A percentile compares a stretch with the other conserved stretches of the same genome.
Evolutionary conservation across 2,888 invertebrate species (phyloP).

Genomic region (Zygothrica quintamaculata): DNA sequence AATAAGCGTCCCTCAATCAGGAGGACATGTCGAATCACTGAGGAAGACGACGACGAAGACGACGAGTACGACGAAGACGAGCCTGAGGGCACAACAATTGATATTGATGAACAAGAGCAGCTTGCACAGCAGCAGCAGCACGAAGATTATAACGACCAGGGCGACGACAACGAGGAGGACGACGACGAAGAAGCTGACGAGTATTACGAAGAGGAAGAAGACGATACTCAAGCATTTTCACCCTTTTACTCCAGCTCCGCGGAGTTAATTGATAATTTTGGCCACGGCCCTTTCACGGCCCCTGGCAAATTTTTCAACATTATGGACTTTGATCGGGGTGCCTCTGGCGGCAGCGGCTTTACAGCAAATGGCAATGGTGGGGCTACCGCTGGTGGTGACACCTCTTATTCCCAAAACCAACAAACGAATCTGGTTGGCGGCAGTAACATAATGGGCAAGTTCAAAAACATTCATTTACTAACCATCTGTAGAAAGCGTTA

Average conservation of each 20-base stretch:
- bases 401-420: conserved; percentile 45
- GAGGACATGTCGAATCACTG: conserved; percentile 73
- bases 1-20: conserved; percentile 66
- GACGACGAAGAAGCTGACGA: conserved; percentile 68
- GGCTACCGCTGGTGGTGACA: conserved; percentile 58
- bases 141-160: conserved; percentile 45
- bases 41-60: conserved; percentile 67
- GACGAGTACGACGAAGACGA: conserved; percentile 63
- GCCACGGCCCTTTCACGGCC: too few species aligned
- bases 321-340: conserved; percentile 66
- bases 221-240: conserved; percentile 72
- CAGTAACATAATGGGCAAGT: conserved; percentile 70
- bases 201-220: conserved; percentile 68
- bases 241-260: conserved; percentile 74
- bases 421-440: conserved; percentile 64
- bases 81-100: conserved; percentile 68
- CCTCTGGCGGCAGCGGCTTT: conserved; percentile 61
- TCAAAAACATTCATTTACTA: not conserved
- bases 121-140: conserved; percentile 48
- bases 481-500: conserved; percentile 2
- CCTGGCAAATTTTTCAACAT: conserved; percentile 71
- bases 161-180: conserved; percentile 25
- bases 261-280: conserved; percentile 69
- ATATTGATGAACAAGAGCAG: conserved; percentile 66
- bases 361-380: conserved; percentile 68